phyloP scores from a whole-genome alignment of 2,113 vertebrate species.

The Physeter macrocephalus region DNA sequence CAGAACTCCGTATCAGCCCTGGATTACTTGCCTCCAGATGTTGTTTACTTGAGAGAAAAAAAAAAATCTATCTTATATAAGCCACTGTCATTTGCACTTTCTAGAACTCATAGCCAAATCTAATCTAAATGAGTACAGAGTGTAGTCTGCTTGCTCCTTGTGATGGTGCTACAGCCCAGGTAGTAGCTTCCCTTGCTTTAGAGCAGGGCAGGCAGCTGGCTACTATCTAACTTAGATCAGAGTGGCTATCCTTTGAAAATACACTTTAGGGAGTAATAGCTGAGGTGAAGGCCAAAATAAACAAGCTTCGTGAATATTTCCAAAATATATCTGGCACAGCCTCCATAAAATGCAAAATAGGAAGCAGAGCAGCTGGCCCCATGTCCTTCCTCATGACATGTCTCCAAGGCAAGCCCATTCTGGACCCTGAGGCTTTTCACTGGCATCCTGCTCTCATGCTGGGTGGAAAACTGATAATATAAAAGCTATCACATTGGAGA shows the following conservation, averaged over 20 bases:
- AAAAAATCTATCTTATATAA: neutral
- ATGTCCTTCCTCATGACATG: neutral
- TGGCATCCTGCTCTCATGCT: neutral
- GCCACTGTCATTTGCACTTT: neutral
- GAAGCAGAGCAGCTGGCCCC: neutral
- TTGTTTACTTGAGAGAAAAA: neutral
- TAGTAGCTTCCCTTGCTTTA: neutral
- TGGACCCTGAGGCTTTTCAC: neutral
- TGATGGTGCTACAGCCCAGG: neutral
- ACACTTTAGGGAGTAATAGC: neutral
- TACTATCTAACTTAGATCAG: neutral
- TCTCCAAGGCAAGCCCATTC: neutral
- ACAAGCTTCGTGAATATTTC: neutral
- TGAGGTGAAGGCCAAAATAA: constrained; percentile 37
- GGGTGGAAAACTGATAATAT: neutral
- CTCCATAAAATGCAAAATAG: neutral
- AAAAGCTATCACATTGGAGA: neutral
- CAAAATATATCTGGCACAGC: neutral
- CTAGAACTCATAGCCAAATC: neutral
- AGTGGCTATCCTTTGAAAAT: neutral
- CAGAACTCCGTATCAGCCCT: neutral
- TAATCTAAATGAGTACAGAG: neutral
- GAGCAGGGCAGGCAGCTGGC: neutral
- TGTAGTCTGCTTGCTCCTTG: neutral
- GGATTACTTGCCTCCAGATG: neutral